Evolutionary conservation across 2,888 invertebrate genomes (phyloP).

Genomic region (Sialis lutaria): DNA sequence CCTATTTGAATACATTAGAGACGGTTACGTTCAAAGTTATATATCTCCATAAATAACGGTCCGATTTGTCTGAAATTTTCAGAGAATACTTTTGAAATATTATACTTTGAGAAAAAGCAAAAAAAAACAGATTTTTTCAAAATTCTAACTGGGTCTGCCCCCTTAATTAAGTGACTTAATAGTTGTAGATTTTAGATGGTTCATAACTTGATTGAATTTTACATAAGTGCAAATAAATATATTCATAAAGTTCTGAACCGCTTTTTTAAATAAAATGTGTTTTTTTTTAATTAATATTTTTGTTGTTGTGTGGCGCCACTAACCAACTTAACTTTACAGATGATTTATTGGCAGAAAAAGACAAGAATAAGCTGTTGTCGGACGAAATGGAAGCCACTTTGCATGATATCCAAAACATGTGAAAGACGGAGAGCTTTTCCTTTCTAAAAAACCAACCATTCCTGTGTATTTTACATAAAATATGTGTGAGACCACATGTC

Average conservation of each 20-base stretch:
- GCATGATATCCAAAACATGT: conserved; percentile 99
- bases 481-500: neutral
- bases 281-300: conserved; percentile 15
- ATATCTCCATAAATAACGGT: too few relatives aligned
- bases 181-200: too few relatives aligned
- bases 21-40: too few relatives aligned
- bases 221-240: conserved; percentile 1
- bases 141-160: too few relatives aligned
- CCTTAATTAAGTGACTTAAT: too few relatives aligned
- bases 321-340: conserved; percentile 51
- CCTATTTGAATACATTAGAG: too few relatives aligned
- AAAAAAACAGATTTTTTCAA: too few relatives aligned
- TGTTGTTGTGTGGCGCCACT: conserved; percentile 18
- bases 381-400: conserved; percentile 98
- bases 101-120: too few relatives aligned
- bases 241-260: conserved; percentile 8
- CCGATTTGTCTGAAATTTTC: too few relatives aligned
- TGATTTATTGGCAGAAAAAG: conserved; percentile 85
- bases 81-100: too few relatives aligned
- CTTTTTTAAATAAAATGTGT: conserved; percentile 11
- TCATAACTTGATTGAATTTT: conserved; percentile 1
- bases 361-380: conserved; percentile 90
- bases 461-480: conserved; percentile 8
- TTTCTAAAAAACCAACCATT: conserved; percentile 9
- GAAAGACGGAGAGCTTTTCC: conserved; percentile 24